These are phyloP conservation scores for Gonatopus flavifemur DNA, from an alignment of 1,140 invertebrate genomes.

Conservation along the genomic window DNA sequence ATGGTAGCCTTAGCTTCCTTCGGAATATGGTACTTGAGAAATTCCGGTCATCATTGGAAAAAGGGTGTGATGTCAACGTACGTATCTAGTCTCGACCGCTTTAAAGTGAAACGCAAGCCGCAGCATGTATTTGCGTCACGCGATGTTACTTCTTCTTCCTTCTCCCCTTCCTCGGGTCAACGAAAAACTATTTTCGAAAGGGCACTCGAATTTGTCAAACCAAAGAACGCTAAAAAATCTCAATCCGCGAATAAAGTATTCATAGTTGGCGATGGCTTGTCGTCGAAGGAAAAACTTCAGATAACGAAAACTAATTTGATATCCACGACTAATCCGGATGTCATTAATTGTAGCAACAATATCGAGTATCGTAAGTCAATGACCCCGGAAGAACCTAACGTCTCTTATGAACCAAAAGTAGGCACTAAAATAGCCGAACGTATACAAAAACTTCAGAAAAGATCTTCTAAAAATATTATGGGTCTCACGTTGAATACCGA, in stretches of 20 bases:
- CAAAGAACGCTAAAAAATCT: slow-evolving; percentile 8
- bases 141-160: slow-evolving; percentile 8
- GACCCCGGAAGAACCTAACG: background rate
- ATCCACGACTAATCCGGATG: slow-evolving; percentile 71
- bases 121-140: slow-evolving; percentile 26
- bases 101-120: slow-evolving; percentile 33
- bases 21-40: slow-evolving; percentile 72
- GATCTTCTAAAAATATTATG: slow-evolving; percentile 49
- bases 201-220: slow-evolving; percentile 10
- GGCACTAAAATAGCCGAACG: slow-evolving; percentile 37
- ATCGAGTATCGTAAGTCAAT: slow-evolving; percentile 37
- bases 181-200: slow-evolving; percentile 25
- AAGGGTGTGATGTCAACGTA: slow-evolving; percentile 71
- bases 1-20: slow-evolving; percentile 65
- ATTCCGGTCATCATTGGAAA: slow-evolving; percentile 66
- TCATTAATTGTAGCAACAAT: slow-evolving; percentile 59
- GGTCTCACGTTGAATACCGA: slow-evolving; percentile 52
- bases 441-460: slow-evolving; percentile 37
- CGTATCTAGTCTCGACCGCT: slow-evolving; percentile 61
- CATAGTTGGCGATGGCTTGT: slow-evolving; percentile 39
- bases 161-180: slow-evolving; percentile 15
- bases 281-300: slow-evolving; percentile 54
- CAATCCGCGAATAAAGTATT: slow-evolving; percentile 35
- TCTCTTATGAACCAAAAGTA: slow-evolving; percentile 15
- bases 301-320: slow-evolving; percentile 69